Percentiles rank a stretch among this genome's conserved stretches.
These are phyloP conservation scores for Rhogogaster chlorosoma DNA, from an alignment of 2,888 invertebrate species.

Conservation along the genomic window DNA sequence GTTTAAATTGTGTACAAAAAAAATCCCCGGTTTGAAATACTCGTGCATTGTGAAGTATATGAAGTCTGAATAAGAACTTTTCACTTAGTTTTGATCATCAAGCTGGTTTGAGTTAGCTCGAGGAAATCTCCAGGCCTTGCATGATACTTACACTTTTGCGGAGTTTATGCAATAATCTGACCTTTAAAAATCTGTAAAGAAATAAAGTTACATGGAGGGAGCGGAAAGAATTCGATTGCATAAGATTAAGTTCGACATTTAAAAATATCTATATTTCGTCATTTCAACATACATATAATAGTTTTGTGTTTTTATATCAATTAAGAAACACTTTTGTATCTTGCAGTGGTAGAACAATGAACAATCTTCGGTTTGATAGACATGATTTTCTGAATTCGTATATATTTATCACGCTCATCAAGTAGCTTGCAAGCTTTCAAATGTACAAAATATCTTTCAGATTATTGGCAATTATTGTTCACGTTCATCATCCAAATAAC, in stretches of 20 bases:
- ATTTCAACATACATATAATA: conserved; percentile 34
- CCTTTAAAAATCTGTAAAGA: conserved; percentile 58
- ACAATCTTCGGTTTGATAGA: not conserved
- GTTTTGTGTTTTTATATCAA: conserved; percentile 15
- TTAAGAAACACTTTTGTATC: conserved; percentile 19
- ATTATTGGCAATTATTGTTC: not conserved
- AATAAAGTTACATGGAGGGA: conserved; percentile 2
- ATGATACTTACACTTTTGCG: no score
- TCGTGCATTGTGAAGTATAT: no score
- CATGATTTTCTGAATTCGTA: not conserved
- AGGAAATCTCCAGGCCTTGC: no score
- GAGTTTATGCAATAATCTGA: no score
- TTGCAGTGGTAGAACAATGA: not conserved
- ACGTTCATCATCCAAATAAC: not conserved
- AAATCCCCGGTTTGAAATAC: no score
- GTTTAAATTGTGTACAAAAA: no score
- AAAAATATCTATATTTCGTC: conserved; percentile 44
- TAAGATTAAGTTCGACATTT: conserved; percentile 13
- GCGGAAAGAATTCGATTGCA: not conserved
- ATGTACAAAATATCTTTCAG: not conserved
- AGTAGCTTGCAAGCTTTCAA: not conserved
- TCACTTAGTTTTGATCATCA: no score
- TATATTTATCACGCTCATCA: not conserved
- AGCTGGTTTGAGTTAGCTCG: no score
- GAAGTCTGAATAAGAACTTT: no score